Evolutionary conservation across 2,888 invertebrate genomes (phyloP).

Genomic region (Cephus pygmeus): DNA sequence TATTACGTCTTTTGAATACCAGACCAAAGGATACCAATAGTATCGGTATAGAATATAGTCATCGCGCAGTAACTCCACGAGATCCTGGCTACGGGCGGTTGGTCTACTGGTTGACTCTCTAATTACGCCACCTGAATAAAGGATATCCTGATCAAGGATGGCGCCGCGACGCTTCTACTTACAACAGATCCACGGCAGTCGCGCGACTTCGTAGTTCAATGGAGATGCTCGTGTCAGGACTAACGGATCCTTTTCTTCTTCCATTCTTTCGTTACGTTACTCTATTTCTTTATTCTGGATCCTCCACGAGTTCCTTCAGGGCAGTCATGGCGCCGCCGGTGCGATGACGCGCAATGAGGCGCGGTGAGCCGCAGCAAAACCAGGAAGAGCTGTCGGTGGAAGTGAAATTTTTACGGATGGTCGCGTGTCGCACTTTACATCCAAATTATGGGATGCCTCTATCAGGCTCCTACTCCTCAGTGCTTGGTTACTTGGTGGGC

Average conservation of each 20-base stretch:
- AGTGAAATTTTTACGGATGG: constrained; percentile 43
- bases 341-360: background rate
- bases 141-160: no score
- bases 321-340: background rate
- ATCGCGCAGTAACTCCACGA: no score
- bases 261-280: background rate
- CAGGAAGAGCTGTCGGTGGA: background rate
- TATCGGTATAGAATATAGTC: no score
- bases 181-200: no score
- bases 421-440: constrained; percentile 2
- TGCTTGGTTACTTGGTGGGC: background rate
- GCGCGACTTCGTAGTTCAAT: background rate
- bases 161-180: no score
- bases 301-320: background rate
- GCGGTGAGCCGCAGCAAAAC: no score
- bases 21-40: no score
- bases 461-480: background rate
- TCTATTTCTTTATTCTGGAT: background rate
- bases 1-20: no score
- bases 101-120: no score
- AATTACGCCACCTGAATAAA: no score
- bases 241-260: background rate
- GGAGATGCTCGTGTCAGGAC: background rate
- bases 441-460: background rate
- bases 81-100: no score